Base-by-base conservation (phyloP, 64 coral and sea anemone species). In the Stichodactyla mertensii region DNA sequence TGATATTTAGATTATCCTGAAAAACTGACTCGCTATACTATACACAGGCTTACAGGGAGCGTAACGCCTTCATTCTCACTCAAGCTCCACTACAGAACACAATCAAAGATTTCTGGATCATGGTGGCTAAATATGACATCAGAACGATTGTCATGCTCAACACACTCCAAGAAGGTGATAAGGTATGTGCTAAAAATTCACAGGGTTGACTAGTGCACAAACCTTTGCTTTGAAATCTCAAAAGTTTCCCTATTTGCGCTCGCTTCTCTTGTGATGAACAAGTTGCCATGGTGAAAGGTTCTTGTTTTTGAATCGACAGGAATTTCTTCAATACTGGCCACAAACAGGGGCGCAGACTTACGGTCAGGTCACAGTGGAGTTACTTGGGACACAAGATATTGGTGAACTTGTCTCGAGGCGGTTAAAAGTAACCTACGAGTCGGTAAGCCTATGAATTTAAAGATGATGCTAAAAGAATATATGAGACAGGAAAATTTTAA, bases 91-190 rank as follows among this genome's bases (percentile, higher is more conserved):
- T 93, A 61, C 24, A 67, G 1, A 77, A 97, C 60, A 97, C 94
- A 2, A 88, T 93, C 71, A 91, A 91, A 77, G 91, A 97, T 85
- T 97, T 97, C 81, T 97, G 94, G 94, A 67, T 57, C 5, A 97
- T 97, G 94, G 56, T 93, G 8, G 89, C 77, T 55, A 87, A 93
- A 57, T 93, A 97, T 55, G 55, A 87, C 6, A 69, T 97, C 83
- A 91, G 91, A 15, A 89, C 88, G 19, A 58, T 97, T 56, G 91
- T 93, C 14, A 97, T 93, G 94, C 77, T 97, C 19, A 97, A 97
- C 77, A 88, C 55, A 0, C 83, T 89, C 18, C 26, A 86, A 19
- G 89, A 95, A 16, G 13, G 59, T 6, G 82, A 86, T 57, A 79
- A 81, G 93, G 93, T 95, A 88, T 4, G 51, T 81, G 45, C 24